phyloP scores from a whole-genome alignment of 1,140 invertebrate species.

The Aphis craccivora region DNA sequence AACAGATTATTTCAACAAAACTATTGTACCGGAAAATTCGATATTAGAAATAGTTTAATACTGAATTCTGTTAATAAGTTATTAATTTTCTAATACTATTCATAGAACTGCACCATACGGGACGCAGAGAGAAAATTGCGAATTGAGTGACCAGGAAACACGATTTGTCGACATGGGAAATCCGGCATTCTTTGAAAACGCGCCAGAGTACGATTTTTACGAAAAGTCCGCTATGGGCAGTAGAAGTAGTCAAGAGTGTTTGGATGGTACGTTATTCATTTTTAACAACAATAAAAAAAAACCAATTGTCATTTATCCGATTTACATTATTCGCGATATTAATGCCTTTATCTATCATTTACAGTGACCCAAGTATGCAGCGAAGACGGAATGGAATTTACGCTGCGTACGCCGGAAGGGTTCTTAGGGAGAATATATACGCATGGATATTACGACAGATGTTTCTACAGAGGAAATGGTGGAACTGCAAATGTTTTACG shows the following conservation, averaged over 20 bases:
- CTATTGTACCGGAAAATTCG: not conserved
- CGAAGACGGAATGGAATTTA: constrained; percentile 94
- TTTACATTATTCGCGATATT: not conserved
- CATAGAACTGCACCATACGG: constrained; percentile 69
- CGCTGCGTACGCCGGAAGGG: constrained; percentile 83
- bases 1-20: not conserved
- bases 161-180: constrained; percentile 84
- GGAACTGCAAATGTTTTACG: constrained; percentile 82
- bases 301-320: not conserved
- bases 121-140: constrained; percentile 83
- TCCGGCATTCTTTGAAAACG: constrained; percentile 82
- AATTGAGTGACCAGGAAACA: constrained; percentile 85
- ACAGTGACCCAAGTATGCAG: constrained; percentile 90
- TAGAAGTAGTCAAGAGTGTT: constrained; percentile 75
- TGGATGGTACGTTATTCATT: constrained; percentile 73
- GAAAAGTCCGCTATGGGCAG: constrained; percentile 75
- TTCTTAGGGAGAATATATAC: constrained; percentile 91
- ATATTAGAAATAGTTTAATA: not conserved
- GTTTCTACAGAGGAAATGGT: constrained; percentile 89
- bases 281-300: not conserved
- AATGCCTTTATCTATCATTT: constrained; percentile 2
- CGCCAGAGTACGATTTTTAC: constrained; percentile 86
- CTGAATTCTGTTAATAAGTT: not conserved
- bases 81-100: not conserved
- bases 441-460: constrained; percentile 89